Evolutionary conservation across 2,113 vertebrate species (phyloP).

Genomic region (Thunnus maccoyii): DNA sequence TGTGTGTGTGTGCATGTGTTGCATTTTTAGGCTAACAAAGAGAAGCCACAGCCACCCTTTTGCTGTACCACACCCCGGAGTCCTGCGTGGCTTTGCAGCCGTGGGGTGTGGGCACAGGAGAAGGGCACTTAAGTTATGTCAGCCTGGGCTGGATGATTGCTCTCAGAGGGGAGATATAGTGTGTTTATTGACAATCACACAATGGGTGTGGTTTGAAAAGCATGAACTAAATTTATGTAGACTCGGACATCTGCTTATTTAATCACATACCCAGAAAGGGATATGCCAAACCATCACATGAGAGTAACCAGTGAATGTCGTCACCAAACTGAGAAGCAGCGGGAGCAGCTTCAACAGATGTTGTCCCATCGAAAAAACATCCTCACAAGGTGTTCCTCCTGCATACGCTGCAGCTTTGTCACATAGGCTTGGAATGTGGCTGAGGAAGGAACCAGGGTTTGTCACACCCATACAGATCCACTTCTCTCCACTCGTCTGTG

Average conservation of each 20-base stretch:
- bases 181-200: constrained; percentile 40
- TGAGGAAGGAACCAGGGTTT: constrained; percentile 68
- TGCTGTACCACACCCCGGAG: constrained; percentile 75
- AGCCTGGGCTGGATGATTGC: constrained; percentile 40
- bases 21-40: constrained; percentile 68
- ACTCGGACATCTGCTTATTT: constrained; percentile 45
- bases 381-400: constrained; percentile 53
- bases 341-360: constrained; percentile 37
- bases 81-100: constrained; percentile 49
- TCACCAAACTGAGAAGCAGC: neutral
- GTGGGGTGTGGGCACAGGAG: constrained; percentile 41
- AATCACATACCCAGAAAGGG: constrained; percentile 22
- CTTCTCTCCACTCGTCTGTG: constrained; percentile 67
- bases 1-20: constrained; percentile 28
- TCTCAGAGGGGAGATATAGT: constrained; percentile 30
- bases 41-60: constrained; percentile 74
- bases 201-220: constrained; percentile 47
- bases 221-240: constrained; percentile 32
- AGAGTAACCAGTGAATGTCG: constrained; percentile 14
- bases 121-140: constrained; percentile 51
- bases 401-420: constrained; percentile 61
- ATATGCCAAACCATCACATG: constrained; percentile 30
- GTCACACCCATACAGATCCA: constrained; percentile 71
- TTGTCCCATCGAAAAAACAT: constrained; percentile 5
- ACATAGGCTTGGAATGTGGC: constrained; percentile 71